Evolutionary conservation across 2,113 vertebrate genomes (phyloP).

Genomic region (Nannospalax galili): DNA sequence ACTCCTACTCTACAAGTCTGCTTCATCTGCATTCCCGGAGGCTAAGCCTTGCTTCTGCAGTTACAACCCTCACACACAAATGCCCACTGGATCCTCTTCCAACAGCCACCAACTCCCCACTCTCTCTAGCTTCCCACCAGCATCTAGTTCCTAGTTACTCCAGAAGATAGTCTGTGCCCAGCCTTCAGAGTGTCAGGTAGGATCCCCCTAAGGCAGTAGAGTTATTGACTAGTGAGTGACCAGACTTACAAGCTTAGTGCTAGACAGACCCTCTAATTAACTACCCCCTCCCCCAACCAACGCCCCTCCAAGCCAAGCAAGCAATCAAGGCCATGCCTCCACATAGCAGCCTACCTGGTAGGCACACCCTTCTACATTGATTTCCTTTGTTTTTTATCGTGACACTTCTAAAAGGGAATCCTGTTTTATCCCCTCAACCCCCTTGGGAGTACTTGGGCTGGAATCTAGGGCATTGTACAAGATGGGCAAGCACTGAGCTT

Average conservation of each 20-base stretch:
- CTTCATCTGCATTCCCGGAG: background rate
- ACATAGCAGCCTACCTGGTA: background rate
- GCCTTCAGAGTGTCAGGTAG: background rate
- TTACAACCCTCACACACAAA: background rate
- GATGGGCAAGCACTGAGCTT: background rate
- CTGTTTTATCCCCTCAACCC: background rate
- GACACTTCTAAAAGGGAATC: background rate
- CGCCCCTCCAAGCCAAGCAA: background rate
- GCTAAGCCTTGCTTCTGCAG: no score
- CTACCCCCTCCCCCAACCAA: background rate
- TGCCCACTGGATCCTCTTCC: background rate
- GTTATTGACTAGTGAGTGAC: background rate
- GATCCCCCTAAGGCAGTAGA: background rate
- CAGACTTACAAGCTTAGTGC: background rate
- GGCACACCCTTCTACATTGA: background rate
- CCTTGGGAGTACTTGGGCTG: background rate
- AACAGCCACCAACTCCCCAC: background rate
- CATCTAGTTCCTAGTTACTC: background rate
- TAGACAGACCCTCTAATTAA: background rate
- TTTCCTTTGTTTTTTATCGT: background rate
- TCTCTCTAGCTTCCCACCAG: background rate
- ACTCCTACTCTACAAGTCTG: background rate
- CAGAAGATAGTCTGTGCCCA: background rate
- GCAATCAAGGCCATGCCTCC: background rate
- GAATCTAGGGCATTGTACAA: background rate